phyloP scores from a whole-genome alignment of 2,113 vertebrate species.

The Ictalurus punctatus region DNA sequence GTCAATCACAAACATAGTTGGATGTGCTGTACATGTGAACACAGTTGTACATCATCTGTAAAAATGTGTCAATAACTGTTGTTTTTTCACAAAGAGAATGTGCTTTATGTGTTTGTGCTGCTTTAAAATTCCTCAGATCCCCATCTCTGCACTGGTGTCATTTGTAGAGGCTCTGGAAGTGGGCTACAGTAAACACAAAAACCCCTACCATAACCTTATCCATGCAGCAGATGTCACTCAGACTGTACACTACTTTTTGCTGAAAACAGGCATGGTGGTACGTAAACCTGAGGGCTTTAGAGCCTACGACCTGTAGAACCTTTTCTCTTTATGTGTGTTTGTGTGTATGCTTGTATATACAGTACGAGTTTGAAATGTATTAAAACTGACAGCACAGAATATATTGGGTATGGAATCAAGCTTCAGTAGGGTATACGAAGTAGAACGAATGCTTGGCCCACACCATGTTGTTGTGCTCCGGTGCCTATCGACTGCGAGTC shows the following conservation, averaged over 20 bases:
- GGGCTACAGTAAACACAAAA: constrained; percentile 94
- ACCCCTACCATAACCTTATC: constrained; percentile 95
- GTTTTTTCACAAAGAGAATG: neutral
- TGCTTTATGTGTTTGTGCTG: neutral
- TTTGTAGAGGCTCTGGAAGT: constrained; percentile 92
- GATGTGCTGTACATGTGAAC: neutral
- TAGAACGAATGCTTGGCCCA: neutral
- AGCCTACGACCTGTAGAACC: neutral
- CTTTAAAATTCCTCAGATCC: constrained; percentile 75
- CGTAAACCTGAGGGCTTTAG: constrained; percentile 54
- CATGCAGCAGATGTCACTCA: constrained; percentile 95
- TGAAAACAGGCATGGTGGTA: constrained; percentile 88
- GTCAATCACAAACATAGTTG: neutral
- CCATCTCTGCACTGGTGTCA: constrained; percentile 88
- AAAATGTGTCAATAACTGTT: neutral
- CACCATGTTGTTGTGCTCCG: neutral
- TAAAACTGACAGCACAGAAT: constrained; percentile 29
- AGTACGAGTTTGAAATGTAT: constrained; percentile 10
- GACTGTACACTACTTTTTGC: constrained; percentile 91
- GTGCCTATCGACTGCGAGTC: constrained; percentile 41
- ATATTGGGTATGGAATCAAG: constrained; percentile 6
- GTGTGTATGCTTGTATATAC: neutral
- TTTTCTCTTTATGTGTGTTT: constrained; percentile 1
- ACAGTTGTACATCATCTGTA: neutral
- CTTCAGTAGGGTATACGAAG: constrained; percentile 6